Base-by-base conservation (phyloP, 2,888 invertebrate species). In the Drosophila recens region DNA sequence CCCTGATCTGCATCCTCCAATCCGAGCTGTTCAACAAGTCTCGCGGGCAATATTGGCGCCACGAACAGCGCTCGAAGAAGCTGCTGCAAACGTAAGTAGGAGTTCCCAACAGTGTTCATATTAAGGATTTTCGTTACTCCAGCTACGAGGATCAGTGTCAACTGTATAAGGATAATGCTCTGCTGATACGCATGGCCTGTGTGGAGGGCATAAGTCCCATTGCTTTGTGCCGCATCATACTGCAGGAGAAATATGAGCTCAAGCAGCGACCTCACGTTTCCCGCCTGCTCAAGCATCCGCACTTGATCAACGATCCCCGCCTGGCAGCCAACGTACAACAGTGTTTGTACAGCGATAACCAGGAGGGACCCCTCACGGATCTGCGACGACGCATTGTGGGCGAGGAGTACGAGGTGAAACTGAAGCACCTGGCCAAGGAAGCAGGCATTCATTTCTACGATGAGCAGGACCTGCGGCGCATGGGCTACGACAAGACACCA, bases 401-500 rank as follows among this genome's bases (percentile, higher is more conserved):
- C 0, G 94, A 96, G 89, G 97, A 98, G 91, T 97, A 97, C 93
- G 98, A 98, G 93, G 92, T 96, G 45, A 95, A 95, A 90, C 91
- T 93, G 0, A 93, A 93, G 68, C 46, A 82, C 30, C 69, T 91
- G 74, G 92, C 93, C 17, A 92, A 91, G 9, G 91, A 94, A 54
- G 92, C 94, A 9, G 95, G 95, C 20, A 93, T 96, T 69, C 93
- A 95, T 51, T 96, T 94, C 90, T 92, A 94, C 87, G 96, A 96
- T 92, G 98, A 98, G 93, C 95, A 95, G 71, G 94, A 97, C 79
- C 94, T 98, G 53, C 93, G 98, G 79, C 94, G 94, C 48, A 94
- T 95, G 90, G 98, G 98, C 0, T 98, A 97, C 92, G 98, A 98
- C 91, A 98, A 98, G 93, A 98, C 98, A 1, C 98, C 98, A 0